These are phyloP conservation scores for Zygothrica quintamaculata DNA, from an alignment of 2,888 invertebrate species.

Conservation along the genomic window DNA sequence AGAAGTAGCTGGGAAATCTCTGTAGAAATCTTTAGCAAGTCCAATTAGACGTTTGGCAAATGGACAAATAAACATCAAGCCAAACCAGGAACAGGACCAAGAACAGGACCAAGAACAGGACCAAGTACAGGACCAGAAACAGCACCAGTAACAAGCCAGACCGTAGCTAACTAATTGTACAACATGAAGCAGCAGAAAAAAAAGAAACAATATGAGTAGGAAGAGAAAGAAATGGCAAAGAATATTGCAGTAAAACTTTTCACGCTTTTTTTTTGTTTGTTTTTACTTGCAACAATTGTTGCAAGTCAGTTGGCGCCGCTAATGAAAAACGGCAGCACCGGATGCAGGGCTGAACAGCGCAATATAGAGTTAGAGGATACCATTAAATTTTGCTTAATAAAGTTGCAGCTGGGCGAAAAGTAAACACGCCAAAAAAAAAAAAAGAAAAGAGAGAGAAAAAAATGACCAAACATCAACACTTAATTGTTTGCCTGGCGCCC, in stretches of 20 bases:
- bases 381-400: conserved; percentile 81
- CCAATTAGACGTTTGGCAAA: conserved; percentile 78
- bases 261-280: conserved; percentile 33
- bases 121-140: conserved; percentile 20
- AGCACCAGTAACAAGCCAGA: conserved; percentile 29
- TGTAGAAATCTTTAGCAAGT: conserved; percentile 78
- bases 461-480: conserved; percentile 82
- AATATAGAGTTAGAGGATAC: conserved; percentile 16
- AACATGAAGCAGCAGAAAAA: conserved; percentile 73
- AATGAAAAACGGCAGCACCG: conserved; percentile 75
- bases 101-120: conserved; percentile 31
- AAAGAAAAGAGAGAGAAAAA: no score
- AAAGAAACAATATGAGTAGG: conserved; percentile 14
- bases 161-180: conserved; percentile 71
- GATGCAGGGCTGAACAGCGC: conserved; percentile 21
- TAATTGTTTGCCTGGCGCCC: conserved; percentile 74
- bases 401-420: conserved; percentile 71
- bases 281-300: conserved; percentile 75
- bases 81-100: conserved; percentile 13
- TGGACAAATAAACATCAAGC: conserved; percentile 69
- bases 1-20: conserved; percentile 63
- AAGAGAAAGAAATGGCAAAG: conserved; percentile 24
- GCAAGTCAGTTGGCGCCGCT: conserved; percentile 77
- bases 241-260: conserved; percentile 68
- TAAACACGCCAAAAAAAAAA: no score